Conservation (phyloP, 2,113 vertebrate genomes). For the Brienomyrus longianalis region DNA sequence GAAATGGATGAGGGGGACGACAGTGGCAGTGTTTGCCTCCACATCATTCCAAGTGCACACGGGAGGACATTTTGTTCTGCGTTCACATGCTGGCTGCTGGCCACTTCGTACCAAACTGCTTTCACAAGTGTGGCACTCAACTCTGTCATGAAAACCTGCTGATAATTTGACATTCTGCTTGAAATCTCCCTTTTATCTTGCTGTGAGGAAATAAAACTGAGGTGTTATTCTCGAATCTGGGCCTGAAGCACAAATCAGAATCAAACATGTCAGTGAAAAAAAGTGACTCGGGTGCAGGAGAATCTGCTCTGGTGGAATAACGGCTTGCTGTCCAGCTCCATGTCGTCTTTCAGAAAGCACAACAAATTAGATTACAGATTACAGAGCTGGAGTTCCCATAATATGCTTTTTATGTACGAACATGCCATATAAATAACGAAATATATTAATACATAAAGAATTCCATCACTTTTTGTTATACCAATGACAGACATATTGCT, state of each 20-base stretch:
- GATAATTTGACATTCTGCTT: background rate
- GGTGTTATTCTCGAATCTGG: background rate
- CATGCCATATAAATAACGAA: constrained; percentile 16
- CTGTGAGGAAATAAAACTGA: background rate
- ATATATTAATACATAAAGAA: constrained; percentile 11
- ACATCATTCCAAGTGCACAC: background rate
- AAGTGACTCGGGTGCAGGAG: background rate
- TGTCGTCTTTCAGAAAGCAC: background rate
- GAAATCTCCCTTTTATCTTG: background rate
- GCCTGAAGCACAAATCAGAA: background rate
- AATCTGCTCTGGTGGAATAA: background rate
- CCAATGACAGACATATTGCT: background rate
- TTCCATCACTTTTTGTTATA: background rate
- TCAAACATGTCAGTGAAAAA: background rate
- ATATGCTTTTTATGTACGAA: background rate
- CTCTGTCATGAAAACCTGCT: background rate
- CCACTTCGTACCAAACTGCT: background rate
- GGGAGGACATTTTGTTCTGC: background rate
- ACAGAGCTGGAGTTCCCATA: background rate
- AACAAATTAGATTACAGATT: background rate
- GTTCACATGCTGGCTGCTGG: background rate
- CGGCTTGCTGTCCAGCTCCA: background rate
- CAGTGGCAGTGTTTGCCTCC: background rate
- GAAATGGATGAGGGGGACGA: background rate
- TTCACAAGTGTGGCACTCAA: background rate